These are phyloP conservation scores for Beris morrisii DNA, from an alignment of 2,888 invertebrate species.

Conservation along the genomic window DNA sequence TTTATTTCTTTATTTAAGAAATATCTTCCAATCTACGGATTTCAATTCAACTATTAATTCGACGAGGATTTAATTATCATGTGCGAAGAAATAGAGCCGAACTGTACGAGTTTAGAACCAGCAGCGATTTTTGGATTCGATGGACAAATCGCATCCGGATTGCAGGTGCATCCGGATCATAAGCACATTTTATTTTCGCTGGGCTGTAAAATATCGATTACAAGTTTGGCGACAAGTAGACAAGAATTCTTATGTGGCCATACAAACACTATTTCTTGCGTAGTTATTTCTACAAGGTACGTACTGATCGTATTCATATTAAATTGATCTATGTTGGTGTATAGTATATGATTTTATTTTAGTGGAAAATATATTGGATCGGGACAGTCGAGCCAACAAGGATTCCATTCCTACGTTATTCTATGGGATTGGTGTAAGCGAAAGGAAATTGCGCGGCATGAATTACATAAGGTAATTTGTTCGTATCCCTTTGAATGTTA, in stretches of 20 bases:
- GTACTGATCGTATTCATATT: neutral
- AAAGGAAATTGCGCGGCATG: constrained; percentile 67
- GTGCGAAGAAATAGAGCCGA: constrained; percentile 48
- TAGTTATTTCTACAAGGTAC: constrained; percentile 69
- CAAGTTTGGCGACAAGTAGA: constrained; percentile 67
- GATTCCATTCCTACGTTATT: constrained; percentile 84
- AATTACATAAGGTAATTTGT: constrained; percentile 73
- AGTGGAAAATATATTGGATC: constrained; percentile 82
- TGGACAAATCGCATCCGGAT: constrained; percentile 63
- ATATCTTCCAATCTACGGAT: no score
- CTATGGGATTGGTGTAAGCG: constrained; percentile 80
- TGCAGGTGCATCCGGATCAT: constrained; percentile 73
- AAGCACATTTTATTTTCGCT: constrained; percentile 74
- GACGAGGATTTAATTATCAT: constrained; percentile 28
- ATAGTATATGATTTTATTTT: constrained; percentile 36
- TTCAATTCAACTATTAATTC: constrained; percentile 1
- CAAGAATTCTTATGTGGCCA: constrained; percentile 80
- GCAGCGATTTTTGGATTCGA: constrained; percentile 79
- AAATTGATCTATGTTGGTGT: neutral
- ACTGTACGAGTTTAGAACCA: constrained; percentile 65
- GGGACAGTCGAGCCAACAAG: constrained; percentile 88
- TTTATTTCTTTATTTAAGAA: neutral
- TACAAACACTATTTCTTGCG: constrained; percentile 74
- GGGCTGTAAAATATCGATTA: constrained; percentile 76
- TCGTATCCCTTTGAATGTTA: neutral